phyloP scores from a whole-genome alignment of 1,140 invertebrate species.

The Drosophila gunungcola region DNA sequence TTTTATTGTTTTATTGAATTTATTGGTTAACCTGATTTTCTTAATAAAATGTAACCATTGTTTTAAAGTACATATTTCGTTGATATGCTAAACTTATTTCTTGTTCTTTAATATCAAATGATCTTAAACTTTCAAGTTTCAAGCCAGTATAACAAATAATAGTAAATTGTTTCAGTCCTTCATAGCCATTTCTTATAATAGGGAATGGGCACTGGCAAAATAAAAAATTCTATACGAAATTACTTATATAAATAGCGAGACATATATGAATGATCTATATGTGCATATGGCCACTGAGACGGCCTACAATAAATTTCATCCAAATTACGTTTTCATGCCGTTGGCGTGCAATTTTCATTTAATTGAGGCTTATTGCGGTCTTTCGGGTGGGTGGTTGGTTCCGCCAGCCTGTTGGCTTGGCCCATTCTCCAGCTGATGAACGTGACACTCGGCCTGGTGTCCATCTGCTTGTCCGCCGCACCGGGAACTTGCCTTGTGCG shows the following conservation, averaged over 20 bases:
- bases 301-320: conserved; percentile 74
- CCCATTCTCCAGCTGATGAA: conserved; percentile 54
- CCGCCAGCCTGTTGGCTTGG: conserved; percentile 34
- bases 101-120: too few species aligned
- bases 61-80: too few species aligned
- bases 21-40: too few species aligned
- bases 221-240: conserved; percentile 7
- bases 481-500: conserved; percentile 47
- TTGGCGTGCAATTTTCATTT: conserved; percentile 74
- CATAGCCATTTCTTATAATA: neutral
- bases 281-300: conserved; percentile 34
- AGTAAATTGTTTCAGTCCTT: neutral
- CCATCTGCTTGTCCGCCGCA: conserved; percentile 18
- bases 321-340: conserved; percentile 62
- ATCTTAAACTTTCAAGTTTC: too few species aligned
- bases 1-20: too few species aligned
- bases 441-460: conserved; percentile 15
- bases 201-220: neutral
- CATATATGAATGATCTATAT: conserved; percentile 35
- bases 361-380: conserved; percentile 73
- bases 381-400: conserved; percentile 67
- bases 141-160: too few species aligned
- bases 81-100: too few species aligned
- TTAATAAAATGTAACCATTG: too few species aligned
- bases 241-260: conserved; percentile 12